Evolutionary conservation across 2,888 invertebrate genomes (phyloP).

Genomic region (Drosophila quinaria): DNA sequence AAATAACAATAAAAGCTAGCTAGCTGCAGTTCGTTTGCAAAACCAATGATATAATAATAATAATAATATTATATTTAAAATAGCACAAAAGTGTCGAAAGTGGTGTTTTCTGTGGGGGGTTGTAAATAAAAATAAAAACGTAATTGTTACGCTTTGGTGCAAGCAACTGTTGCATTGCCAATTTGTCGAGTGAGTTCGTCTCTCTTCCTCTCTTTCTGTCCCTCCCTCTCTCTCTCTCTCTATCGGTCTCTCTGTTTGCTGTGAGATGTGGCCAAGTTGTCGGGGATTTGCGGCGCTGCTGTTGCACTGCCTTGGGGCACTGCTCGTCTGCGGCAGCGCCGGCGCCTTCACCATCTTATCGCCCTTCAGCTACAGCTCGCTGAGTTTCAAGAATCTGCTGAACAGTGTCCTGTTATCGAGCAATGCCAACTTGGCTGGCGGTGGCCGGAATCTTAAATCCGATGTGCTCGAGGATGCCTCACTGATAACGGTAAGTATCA

Average conservation of each 20-base stretch:
- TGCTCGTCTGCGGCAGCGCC: slow-evolving; percentile 74
- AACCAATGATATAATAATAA: slow-evolving; percentile 13
- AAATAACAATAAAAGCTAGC: not conserved
- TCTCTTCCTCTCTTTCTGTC: slow-evolving; percentile 2
- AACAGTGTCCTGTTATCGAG: slow-evolving; percentile 83
- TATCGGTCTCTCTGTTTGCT: not conserved
- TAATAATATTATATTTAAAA: not conserved
- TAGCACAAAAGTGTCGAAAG: slow-evolving; percentile 37
- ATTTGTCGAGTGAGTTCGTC: slow-evolving; percentile 54
- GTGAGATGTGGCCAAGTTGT: slow-evolving; percentile 47
- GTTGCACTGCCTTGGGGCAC: slow-evolving; percentile 65
- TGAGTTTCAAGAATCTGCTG: slow-evolving; percentile 84
- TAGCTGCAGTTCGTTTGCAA: slow-evolving; percentile 4
- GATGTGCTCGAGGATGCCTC: slow-evolving; percentile 85
- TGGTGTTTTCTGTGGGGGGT: slow-evolving; percentile 20
- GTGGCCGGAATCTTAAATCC: slow-evolving; percentile 84
- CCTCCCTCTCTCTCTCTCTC: not conserved
- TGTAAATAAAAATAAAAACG: slow-evolving; percentile 50
- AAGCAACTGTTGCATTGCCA: slow-evolving; percentile 74
- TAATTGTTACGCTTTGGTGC: slow-evolving; percentile 78
- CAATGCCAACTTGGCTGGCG: slow-evolving; percentile 83
- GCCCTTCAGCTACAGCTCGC: slow-evolving; percentile 83
- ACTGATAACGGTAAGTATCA: slow-evolving; percentile 83
- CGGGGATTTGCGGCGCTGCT: slow-evolving; percentile 59
- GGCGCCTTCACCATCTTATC: slow-evolving; percentile 83